Evolutionary conservation across 2,113 vertebrate species (phyloP), one percentile per base, ranked within the genome.

Genomic region (Erinaceus europaeus): DNA sequence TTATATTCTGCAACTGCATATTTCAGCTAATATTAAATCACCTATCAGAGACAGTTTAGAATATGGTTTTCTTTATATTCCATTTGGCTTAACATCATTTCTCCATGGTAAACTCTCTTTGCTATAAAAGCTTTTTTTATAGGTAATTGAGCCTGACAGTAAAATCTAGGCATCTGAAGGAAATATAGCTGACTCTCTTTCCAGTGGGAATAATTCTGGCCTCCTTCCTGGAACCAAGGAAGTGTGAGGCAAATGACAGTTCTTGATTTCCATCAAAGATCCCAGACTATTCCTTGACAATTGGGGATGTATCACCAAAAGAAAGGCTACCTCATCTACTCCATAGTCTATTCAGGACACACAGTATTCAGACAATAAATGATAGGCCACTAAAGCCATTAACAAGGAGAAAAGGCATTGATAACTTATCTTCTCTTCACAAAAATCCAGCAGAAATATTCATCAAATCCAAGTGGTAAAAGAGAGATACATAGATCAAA

Each of bases 31-130:
- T 83, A 90, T 64, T 89, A 85, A 89, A 81, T 91, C 61, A 84
- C 46, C 91, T 91, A 87, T 68, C 73, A 87, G 79, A 67, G 64
- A 72, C 34, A 75, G 34, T 85, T 89, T 90, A 62, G 81, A 91
- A 85, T 85, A 87, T 78, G 34, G 18, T 81, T 92, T 81, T 87
- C 79, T 92, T 90, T 93, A 83, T 92, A 91, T 87, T 77, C 52
- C 79, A 93, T 93, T 86, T 92, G 88, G 89, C 74, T 87, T 89
- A 59, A 86, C 67, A 89, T 91, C 57, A 81, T 76, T 90, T 93
- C 80, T 93, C 90, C 46, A 40, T 74, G 36, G 79, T 80, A 64
- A 94, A 94, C 32, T 91, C 46, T 59, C 86, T 48, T 90, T 62
- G 46, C 86, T 69, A 32, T 73, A 85, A 94, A 90, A 83, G 36